Base-by-base conservation (phyloP, 1,140 invertebrate genomes). In the Drepana arcuata region DNA sequence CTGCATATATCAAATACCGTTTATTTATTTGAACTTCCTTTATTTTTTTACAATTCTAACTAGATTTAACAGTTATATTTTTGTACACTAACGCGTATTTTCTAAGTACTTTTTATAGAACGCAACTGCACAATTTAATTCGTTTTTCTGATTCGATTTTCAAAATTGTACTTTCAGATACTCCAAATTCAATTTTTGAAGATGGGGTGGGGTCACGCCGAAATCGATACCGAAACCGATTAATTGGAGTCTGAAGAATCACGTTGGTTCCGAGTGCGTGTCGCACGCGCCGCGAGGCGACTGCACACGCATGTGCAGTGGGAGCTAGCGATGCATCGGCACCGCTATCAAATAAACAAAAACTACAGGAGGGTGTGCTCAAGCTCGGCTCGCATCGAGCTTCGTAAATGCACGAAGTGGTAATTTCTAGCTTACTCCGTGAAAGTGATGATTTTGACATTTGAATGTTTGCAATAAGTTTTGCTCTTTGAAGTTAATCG, bases 281-380 rank as follows among this genome's bases (percentile, higher is more conserved):
- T 58, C 62, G 63, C 65, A 64, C 67, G 70, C 63, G 64, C 66
- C 62, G 58, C 54, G 54, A 46, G 52, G 43, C 52, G 45, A 71
- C 68, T 60, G 66, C 58, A 36, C 56, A 57, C 65, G 69, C 70
- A 69, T 67, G 58, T 67, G 64, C 52, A 66, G 34, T 47, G 56
- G 34, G 44, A 51, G 48, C 55, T 60, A 60, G 57, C 63, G 66
- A 66, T 71, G 68, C 70, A 78, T 56, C 57, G 59, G 27, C 50
- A 47, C 37, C 42, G 45, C 64, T 67, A 71, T 71, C 67, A 71
- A 71, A 69, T 65, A 75, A 75, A 73, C 67, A 77, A 75, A 74
- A 79, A 74, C 48, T 64, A 48, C 61, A 62, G 43, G 48, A 49
- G 42, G 57, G 47, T 37, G 50, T 50, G 49, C 48, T 51, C 48